phyloP scores from a whole-genome alignment of 2,888 invertebrate species.

The Hedychridium roseum region DNA sequence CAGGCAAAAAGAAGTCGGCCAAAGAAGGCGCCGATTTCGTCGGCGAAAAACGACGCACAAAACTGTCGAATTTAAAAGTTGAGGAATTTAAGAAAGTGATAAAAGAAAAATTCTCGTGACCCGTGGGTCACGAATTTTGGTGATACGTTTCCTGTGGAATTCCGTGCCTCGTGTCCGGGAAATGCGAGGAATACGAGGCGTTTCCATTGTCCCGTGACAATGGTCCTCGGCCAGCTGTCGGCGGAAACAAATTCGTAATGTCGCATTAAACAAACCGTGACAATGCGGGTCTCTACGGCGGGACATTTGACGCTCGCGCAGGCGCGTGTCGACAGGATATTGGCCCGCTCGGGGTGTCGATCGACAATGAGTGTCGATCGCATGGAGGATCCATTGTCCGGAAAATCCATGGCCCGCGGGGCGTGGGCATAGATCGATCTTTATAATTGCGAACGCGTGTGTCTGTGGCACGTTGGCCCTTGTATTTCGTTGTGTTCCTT shows the following conservation, averaged over 20 bases:
- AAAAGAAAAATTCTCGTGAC: no score
- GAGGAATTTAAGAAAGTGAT: no score
- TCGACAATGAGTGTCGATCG: conserved; percentile 26
- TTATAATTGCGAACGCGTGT: no score
- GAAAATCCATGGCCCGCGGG: no score
- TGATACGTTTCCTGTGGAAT: no score
- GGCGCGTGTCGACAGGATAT: conserved; percentile 19
- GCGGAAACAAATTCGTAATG: conserved; percentile 56
- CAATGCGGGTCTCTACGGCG: conserved; percentile 36
- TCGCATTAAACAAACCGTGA: conserved; percentile 54
- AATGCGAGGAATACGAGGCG: conserved; percentile 48
- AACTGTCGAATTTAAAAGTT: no score
- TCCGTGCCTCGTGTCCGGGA: no score
- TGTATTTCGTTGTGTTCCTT: no score
- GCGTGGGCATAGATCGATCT: no score
- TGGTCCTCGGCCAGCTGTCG: conserved; percentile 47
- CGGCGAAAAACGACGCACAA: conserved; percentile 4
- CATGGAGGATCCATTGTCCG: conserved; percentile 21
- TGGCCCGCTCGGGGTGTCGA: conserved; percentile 22
- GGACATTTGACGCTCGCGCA: conserved; percentile 38
- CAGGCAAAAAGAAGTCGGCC: not conserved
- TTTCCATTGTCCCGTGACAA: conserved; percentile 47
- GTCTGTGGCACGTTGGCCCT: no score
- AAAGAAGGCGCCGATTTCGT: conserved; percentile 13
- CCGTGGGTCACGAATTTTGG: no score